Percentiles rank a stretch among this genome's conserved stretches.
Evolutionary conservation across 1,140 invertebrate species (phyloP).

Genomic region (Musca vetustissima): DNA sequence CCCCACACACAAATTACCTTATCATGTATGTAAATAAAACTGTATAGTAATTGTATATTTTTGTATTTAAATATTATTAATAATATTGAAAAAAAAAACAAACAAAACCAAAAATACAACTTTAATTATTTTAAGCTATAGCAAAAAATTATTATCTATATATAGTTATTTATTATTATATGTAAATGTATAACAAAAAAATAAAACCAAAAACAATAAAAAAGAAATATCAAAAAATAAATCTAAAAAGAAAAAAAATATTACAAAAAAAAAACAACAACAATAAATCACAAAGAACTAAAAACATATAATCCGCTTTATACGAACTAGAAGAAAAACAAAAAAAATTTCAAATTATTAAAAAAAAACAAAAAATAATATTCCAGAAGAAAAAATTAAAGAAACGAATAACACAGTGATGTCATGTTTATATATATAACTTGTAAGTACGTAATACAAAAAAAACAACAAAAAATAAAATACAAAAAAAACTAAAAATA

Average conservation of each 20-base stretch:
- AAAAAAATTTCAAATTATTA: not conserved
- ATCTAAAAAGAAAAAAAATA: not conserved
- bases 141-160: not conserved
- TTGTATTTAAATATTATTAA: slow-evolving; percentile 37
- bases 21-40: slow-evolving; percentile 20
- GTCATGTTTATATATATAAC: slow-evolving; percentile 52
- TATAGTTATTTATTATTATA: slow-evolving; percentile 12
- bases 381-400: slow-evolving; percentile 27
- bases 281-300: not conserved
- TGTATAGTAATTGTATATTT: slow-evolving; percentile 50
- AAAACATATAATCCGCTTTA: slow-evolving; percentile 53
- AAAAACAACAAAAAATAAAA: slow-evolving; percentile 36
- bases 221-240: not conserved
- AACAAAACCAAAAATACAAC: not conserved
- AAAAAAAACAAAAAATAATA: not conserved
- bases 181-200: too few relatives aligned
- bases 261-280: not conserved
- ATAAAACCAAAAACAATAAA: not conserved
- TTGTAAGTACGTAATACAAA: slow-evolving; percentile 29
- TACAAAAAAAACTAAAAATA: slow-evolving; percentile 36
- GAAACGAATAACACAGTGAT: slow-evolving; percentile 54
- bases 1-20: too few relatives aligned
- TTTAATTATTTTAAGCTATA: slow-evolving; percentile 13
- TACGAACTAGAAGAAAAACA: slow-evolving; percentile 36
- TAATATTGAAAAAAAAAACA: slow-evolving; percentile 32